A percentile compares a stretch with the other conserved stretches of the same genome.
phyloP scores from a whole-genome alignment of 1,140 invertebrate genomes.

The Olivierus martensii region DNA sequence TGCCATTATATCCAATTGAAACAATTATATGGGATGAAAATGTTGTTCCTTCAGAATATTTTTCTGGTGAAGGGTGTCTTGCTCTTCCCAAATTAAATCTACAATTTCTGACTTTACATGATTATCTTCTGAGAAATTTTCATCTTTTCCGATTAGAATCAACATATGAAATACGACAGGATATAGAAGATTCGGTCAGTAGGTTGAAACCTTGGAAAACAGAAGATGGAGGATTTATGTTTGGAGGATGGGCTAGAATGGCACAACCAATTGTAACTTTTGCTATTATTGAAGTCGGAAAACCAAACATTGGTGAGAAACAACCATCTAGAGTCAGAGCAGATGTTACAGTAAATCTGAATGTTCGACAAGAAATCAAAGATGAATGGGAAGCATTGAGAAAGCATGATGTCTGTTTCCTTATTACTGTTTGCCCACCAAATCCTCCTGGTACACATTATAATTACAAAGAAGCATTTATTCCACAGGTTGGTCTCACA shows the following conservation, averaged over 20 bases:
- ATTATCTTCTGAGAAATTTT: constrained; percentile 95
- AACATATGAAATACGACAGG: constrained; percentile 97
- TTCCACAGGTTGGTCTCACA: constrained; percentile 77
- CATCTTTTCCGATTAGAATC: constrained; percentile 95
- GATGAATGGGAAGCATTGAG: constrained; percentile 92
- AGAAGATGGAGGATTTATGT: constrained; percentile 74
- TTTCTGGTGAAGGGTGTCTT: constrained; percentile 84
- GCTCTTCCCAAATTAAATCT: constrained; percentile 96
- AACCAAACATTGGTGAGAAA: constrained; percentile 63
- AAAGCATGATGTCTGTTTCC: constrained; percentile 95
- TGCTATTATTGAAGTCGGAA: constrained; percentile 72
- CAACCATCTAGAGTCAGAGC: constrained; percentile 86
- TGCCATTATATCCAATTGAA: constrained; percentile 98
- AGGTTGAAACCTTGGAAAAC: constrained; percentile 84
- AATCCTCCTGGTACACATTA: constrained; percentile 60
- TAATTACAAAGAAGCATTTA: constrained; percentile 63
- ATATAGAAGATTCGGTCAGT: constrained; percentile 92
- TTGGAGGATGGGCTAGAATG: constrained; percentile 97
- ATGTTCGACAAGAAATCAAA: constrained; percentile 78
- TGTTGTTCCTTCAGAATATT: constrained; percentile 94
- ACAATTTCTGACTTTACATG: constrained; percentile 95
- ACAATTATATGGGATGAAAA: constrained; percentile 99
- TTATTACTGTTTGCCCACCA: constrained; percentile 76
- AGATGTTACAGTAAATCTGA: constrained; percentile 85
- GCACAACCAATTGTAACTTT: constrained; percentile 87